These are phyloP conservation scores for Neoascia interrupta DNA, from an alignment of 2,888 invertebrate species.

Conservation along the genomic window DNA sequence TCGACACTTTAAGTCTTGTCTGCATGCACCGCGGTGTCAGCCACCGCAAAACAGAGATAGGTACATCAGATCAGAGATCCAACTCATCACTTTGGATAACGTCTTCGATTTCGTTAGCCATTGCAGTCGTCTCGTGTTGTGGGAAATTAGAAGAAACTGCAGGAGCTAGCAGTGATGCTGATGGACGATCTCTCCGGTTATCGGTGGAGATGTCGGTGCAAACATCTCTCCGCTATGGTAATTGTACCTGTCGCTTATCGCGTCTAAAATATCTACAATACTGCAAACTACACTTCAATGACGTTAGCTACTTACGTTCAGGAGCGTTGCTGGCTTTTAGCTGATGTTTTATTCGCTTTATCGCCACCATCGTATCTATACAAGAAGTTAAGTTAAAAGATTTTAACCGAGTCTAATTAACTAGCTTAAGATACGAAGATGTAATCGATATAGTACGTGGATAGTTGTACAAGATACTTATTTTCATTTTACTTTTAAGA, in stretches of 20 bases:
- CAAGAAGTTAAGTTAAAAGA: no score
- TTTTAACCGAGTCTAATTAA: no score
- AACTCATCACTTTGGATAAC: conserved; percentile 15
- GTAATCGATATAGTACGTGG: no score
- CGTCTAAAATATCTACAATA: conserved; percentile 43
- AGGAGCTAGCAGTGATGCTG: conserved; percentile 22
- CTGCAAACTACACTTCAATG: no score
- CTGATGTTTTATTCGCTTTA: conserved; percentile 25
- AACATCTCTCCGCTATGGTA: conserved; percentile 59
- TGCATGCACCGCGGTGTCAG: conserved; percentile 1
- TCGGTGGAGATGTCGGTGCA: conserved; percentile 36
- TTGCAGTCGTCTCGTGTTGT: conserved; percentile 5
- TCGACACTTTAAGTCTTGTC: conserved; percentile 40
- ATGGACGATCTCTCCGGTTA: conserved; percentile 7
- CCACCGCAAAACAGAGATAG: conserved; percentile 39
- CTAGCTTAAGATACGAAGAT: no score
- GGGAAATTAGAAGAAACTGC: conserved; percentile 23
- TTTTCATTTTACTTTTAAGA: no score
- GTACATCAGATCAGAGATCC: conserved; percentile 39
- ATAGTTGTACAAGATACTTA: no score
- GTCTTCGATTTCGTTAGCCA: conserved; percentile 15
- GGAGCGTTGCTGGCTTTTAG: conserved; percentile 23
- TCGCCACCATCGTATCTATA: conserved; percentile 47
- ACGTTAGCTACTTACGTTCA: conserved; percentile 38
- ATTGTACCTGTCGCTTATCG: conserved; percentile 61